phyloP scores from a whole-genome alignment of 2,888 invertebrate genomes.

The Tholera decimalis region DNA sequence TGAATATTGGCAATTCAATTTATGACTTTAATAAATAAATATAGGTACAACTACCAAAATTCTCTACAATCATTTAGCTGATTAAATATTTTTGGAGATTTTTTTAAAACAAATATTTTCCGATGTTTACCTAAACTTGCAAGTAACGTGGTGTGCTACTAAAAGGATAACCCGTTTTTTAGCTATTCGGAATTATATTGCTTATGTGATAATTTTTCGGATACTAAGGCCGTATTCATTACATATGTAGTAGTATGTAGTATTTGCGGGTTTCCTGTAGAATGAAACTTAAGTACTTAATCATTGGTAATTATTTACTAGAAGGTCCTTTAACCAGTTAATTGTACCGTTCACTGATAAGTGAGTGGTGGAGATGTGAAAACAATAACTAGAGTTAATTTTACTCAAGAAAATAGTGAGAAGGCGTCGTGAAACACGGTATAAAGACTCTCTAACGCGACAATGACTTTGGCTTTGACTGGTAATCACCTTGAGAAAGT shows the following conservation, averaged over 20 bases:
- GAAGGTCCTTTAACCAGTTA: constrained; percentile 4
- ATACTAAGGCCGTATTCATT: not conserved
- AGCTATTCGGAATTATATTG: not conserved
- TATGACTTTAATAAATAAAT: too few relatives aligned
- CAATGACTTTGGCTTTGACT: constrained; percentile 1
- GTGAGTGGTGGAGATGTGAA: not conserved
- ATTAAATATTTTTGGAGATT: too few relatives aligned
- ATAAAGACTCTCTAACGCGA: not conserved
- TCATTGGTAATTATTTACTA: constrained; percentile 7
- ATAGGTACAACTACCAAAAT: too few relatives aligned
- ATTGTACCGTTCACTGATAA: not conserved
- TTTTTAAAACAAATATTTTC: too few relatives aligned
- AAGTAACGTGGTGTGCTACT: too few relatives aligned
- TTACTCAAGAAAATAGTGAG: constrained; percentile 3
- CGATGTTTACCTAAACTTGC: too few relatives aligned
- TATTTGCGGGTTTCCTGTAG: constrained; percentile 13
- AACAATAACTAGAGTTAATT: not conserved
- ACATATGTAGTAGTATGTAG: too few relatives aligned
- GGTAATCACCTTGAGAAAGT: constrained; percentile 1
- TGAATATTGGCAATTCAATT: not conserved
- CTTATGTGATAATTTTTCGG: not conserved
- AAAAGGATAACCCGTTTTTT: not conserved
- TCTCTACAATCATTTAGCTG: too few relatives aligned
- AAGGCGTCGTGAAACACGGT: not conserved
- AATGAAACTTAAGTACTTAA: constrained; percentile 12